Percentiles rank a stretch among this genome's conserved stretches.
Evolutionary conservation across 2,888 invertebrate genomes (phyloP).

Genomic region (Caenorhabditis plicata): DNA sequence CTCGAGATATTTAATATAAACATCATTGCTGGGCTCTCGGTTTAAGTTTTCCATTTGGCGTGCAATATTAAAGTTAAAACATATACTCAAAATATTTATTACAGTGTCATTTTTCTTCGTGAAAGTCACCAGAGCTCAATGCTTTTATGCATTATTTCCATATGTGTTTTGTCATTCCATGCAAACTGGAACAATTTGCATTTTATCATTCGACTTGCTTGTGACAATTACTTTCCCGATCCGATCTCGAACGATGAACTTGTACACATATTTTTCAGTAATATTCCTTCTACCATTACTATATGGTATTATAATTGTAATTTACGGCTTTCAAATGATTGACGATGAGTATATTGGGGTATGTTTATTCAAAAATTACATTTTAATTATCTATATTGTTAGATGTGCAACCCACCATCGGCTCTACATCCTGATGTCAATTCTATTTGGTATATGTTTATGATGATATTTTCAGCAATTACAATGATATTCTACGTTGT

Average conservation of each 20-base stretch:
- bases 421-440: constrained; percentile 1
- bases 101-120: too few relatives aligned
- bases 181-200: constrained; percentile 18
- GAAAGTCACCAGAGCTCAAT: too few relatives aligned
- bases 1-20: too few relatives aligned
- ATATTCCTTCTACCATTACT: constrained; percentile 3
- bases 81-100: too few relatives aligned
- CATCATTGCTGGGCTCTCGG: too few relatives aligned
- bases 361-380: too few relatives aligned
- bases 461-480: constrained; percentile 6
- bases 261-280: constrained; percentile 2
- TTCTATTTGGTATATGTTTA: constrained; percentile 11
- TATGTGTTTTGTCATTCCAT: constrained; percentile 12
- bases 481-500: constrained; percentile 9
- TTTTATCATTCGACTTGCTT: constrained; percentile 10
- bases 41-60: too few relatives aligned
- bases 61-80: too few relatives aligned
- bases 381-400: neutral
- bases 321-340: constrained; percentile 3
- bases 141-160: constrained; percentile 6
- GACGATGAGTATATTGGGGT: constrained; percentile 5
- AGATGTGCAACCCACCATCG: constrained; percentile 20
- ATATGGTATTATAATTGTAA: neutral
- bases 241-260: constrained; percentile 3
- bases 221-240: constrained; percentile 10